Evolutionary conservation across 1,140 invertebrate species (phyloP), one percentile per base, ranked within the genome.

Genomic region (Leptopilina boulardi): DNA sequence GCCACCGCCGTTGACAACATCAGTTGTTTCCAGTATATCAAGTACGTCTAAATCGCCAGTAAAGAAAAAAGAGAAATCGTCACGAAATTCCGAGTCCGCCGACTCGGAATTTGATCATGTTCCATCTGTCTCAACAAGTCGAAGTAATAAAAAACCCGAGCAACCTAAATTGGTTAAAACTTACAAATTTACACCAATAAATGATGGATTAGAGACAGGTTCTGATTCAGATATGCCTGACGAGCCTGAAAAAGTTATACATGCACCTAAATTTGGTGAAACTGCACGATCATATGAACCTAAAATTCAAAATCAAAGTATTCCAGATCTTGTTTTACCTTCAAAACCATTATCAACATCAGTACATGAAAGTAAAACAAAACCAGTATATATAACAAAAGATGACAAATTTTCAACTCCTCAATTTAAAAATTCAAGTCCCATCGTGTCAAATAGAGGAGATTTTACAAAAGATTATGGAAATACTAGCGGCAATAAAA

Each of bases 181-280:
- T 0, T 93, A 91, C 77, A 89, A 87, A 79, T 82, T 66, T 15
- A 86, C 86, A 0, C 83, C 76, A n/a, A 84, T 90, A 19, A 91
- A 90, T 44, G 93, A 93, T 77, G 93, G 92, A 21, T 90, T 93
- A 74, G 93, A 93, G 79, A 93, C 92, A 1, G 93, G 92, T 13
- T 93, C 93, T 0, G 93, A 93, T 77, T 90, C 90, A 0, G 90
- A 91, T 71, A 74, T 86, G 1, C 73, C 80, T 0, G 89, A 90
- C n/a, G 89, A 89, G 11, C 56, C 77, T 11, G 78, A 71, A 0
- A 77, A 74, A 74, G 10, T 30, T 42, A 44, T 34, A 38, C 80
- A 73, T 15, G 4, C 75, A 70, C 74, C 79, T 51, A 87, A 80
- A 26, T 72, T 84, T 70, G 79, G 47, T 13, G 83, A 83, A 41